A percentile compares a stretch with the other conserved stretches of the same genome.
Conservation (phyloP, 2,113 vertebrate species). For the Pardalotus punctatus region DNA sequence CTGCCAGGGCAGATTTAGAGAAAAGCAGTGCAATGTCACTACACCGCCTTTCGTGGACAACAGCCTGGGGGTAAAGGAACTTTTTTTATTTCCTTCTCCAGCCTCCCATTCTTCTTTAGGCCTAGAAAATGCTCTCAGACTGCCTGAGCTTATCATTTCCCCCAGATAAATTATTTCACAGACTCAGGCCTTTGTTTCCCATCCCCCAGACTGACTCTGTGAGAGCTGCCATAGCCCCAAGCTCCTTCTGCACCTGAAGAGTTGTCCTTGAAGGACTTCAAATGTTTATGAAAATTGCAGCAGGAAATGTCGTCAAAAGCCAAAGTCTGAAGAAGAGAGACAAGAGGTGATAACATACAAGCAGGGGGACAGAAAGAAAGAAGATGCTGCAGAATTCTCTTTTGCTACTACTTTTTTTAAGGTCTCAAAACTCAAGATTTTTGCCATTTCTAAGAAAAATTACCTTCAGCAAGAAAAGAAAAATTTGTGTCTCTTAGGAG, state of each 20-base stretch:
- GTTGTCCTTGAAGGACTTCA: not conserved
- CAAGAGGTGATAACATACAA: not conserved
- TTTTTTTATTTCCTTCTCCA: not conserved
- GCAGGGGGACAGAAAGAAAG: not conserved
- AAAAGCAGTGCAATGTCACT: not conserved
- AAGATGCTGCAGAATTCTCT: not conserved
- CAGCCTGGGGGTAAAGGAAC: not conserved
- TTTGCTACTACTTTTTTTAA: not conserved
- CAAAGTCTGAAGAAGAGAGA: not conserved
- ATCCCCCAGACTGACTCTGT: not conserved
- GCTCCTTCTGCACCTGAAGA: slow-evolving; percentile 7
- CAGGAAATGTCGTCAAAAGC: not conserved
- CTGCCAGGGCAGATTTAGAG: slow-evolving; percentile 1
- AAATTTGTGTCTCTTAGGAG: not conserved
- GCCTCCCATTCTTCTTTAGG: not conserved
- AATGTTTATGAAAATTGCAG: not conserved
- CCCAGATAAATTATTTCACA: not conserved
- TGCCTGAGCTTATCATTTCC: not conserved
- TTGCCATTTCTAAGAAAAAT: not conserved
- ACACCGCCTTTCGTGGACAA: not conserved
- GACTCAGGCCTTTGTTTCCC: not conserved
- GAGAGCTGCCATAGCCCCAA: not conserved
- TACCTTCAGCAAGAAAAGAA: not conserved
- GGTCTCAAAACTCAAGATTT: not conserved
- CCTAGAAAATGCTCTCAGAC: slow-evolving; percentile 3